Conservation (phyloP, 2,113 vertebrate species). For the Serinus canaria region DNA sequence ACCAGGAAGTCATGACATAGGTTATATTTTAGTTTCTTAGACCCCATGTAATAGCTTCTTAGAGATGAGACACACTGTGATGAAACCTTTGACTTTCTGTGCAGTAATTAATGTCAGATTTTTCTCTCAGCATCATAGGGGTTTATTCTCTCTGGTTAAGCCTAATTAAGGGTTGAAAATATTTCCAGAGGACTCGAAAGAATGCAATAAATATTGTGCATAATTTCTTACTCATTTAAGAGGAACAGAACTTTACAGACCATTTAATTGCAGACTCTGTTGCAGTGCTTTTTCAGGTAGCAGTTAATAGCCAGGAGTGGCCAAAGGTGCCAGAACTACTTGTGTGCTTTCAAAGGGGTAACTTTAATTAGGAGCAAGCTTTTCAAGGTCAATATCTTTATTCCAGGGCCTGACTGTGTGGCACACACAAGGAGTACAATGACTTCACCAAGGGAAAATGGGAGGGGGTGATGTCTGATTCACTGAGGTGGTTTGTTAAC, state of each 20-base stretch:
- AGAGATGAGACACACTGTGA: neutral
- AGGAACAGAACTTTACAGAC: neutral
- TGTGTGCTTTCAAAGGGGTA: neutral
- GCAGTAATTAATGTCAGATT: neutral
- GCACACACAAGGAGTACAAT: neutral
- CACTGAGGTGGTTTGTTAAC: neutral
- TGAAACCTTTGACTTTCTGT: neutral
- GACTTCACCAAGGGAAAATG: neutral
- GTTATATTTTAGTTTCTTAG: neutral
- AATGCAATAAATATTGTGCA: neutral
- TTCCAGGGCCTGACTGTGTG: neutral
- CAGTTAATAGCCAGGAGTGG: neutral
- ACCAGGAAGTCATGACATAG: neutral
- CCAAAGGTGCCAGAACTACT: neutral
- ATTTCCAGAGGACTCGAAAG: neutral
- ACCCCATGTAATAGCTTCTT: neutral
- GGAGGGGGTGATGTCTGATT: neutral
- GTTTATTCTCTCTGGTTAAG: neutral
- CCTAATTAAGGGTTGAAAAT: neutral
- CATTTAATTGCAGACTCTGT: neutral
- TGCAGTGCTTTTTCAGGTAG: neutral
- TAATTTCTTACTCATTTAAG: neutral
- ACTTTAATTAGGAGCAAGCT: slow-evolving; percentile 8
- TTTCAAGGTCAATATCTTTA: slow-evolving; percentile 34
- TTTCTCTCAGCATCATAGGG: neutral